Conservation (phyloP, 2,797 vertebrate species). For the Moxostoma hubbsi region DNA sequence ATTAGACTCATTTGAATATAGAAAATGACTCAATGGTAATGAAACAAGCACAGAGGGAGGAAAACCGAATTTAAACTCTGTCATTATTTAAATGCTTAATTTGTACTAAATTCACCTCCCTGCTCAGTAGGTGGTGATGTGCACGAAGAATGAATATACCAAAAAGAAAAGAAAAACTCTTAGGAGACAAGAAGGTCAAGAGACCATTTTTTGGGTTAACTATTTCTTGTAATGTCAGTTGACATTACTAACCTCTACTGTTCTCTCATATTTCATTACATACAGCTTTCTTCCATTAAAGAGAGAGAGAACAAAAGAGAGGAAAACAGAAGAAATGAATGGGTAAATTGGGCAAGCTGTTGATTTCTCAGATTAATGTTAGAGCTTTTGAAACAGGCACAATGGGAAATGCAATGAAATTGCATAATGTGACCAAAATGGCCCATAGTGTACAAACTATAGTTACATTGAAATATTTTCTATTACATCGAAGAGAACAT, state of each 20-base stretch:
- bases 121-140: no score
- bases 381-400: not conserved
- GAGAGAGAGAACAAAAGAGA: not conserved
- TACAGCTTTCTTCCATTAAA: not conserved
- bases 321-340: not conserved
- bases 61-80: not conserved
- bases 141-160: no score
- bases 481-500: not conserved
- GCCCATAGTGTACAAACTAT: not conserved
- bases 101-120: no score
- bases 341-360: not conserved
- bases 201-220: no score
- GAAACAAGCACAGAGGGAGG: not conserved
- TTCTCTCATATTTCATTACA: not conserved
- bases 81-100: not conserved
- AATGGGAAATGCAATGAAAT: not conserved
- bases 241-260: no score
- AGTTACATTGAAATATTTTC: not conserved
- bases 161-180: no score
- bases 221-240: no score
- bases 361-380: slow-evolving; percentile 16
- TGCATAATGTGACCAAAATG: not conserved
- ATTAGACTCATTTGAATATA: slow-evolving; percentile 1
- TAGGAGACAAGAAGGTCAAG: no score
- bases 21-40: not conserved